Evolutionary conservation across 1,140 invertebrate species (phyloP).

Genomic region (Archivesica marissinica): DNA sequence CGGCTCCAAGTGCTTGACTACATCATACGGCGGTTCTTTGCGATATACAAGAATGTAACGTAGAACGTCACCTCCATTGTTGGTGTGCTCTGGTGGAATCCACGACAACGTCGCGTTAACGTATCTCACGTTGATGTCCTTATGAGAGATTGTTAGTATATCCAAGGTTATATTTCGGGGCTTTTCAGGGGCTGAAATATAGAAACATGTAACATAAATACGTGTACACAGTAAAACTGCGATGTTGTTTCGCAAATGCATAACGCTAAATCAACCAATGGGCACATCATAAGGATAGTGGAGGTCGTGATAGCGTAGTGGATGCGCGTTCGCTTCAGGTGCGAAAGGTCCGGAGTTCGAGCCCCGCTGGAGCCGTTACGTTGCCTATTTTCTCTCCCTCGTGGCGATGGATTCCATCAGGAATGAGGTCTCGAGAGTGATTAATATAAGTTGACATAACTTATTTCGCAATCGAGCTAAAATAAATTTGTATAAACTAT

Average conservation of each 20-base stretch:
- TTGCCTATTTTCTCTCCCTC: too few species aligned
- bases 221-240: not conserved
- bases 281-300: too few species aligned
- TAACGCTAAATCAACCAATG: not conserved
- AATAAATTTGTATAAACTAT: too few species aligned
- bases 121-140: not conserved
- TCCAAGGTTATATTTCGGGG: not conserved
- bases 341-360: too few species aligned
- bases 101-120: constrained; percentile 34
- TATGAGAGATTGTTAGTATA: not conserved
- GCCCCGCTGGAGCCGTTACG: not conserved
- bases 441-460: too few species aligned
- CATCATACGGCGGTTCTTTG: constrained; percentile 14
- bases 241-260: not conserved
- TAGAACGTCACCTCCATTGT: constrained; percentile 15
- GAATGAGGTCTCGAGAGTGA: too few species aligned
- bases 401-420: too few species aligned
- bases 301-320: too few species aligned
- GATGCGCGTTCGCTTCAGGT: too few species aligned
- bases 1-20: not conserved
- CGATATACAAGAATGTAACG: constrained; percentile 16
- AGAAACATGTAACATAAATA: too few species aligned
- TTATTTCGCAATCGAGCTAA: too few species aligned
- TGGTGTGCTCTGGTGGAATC: constrained; percentile 12
- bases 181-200: constrained; percentile 23